Base-by-base conservation (phyloP, 2,797 vertebrate species). In the Microcaecilia unicolor region DNA sequence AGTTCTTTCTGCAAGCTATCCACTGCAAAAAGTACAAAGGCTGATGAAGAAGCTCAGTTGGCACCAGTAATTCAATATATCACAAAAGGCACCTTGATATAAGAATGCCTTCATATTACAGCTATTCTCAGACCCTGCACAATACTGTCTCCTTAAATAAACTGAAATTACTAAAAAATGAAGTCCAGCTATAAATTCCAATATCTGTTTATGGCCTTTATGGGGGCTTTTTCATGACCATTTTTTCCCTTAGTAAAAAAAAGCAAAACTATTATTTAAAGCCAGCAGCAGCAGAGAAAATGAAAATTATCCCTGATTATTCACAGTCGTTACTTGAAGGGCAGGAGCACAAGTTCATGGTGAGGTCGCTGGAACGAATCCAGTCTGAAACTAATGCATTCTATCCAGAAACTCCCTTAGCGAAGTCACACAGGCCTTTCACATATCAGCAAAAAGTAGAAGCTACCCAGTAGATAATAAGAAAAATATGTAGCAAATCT, bases 291-390 rank as follows among this genome's bases (percentile, higher is more conserved):
- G 48, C 15, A 42, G 42, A 25, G 31, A 48, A 37, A 47, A 35
- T 15, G 51, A 48, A 44, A 57, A 48, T 11, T 30, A 25, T 15
- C 25, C 9, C 21, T 44, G 55, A 48, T 62, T 63, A 44, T 58
- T 61, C 58, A 45, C 44, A 33, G 58, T 64, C 23, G 26, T 25
- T 41, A 12, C 42, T 58, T 41, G 16, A 26, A 55, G 59, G 38
- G 50, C 27, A 23, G 36, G 34, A 55, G 46, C 48, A 34, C 20
- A 53, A 51, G 65, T 64, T 71, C 65, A 66, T 1, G 0, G 45
- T 34, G 49, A 67, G 67, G 65, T 54, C 55, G 2, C 39, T 65
- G 66, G 54, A 54, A 15, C 10, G 20, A 25, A 52, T 42, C 38
- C 47, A 38, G 43, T 18, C 48, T 58, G 41, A 28, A 44, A 31